Conservation (phyloP, 1,140 invertebrate species). For the Physella acuta region DNA sequence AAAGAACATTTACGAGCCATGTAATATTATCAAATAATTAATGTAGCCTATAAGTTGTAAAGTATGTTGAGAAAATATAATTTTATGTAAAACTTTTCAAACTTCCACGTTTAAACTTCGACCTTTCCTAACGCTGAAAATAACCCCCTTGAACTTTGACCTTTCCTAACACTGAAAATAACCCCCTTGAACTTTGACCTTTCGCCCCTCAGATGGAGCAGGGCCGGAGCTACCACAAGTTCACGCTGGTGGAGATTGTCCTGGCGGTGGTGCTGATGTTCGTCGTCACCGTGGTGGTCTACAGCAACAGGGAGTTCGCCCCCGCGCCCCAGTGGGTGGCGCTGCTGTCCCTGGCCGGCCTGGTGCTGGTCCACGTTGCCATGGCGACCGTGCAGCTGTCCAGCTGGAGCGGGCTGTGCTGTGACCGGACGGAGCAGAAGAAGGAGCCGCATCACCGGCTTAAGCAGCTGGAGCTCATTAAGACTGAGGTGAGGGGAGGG, state of each 20-base stretch:
- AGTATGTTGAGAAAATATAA: too few relatives aligned
- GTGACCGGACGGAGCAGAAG: conserved; percentile 27
- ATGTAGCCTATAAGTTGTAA: too few relatives aligned
- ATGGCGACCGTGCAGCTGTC: conserved; percentile 27
- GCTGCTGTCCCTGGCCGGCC: conserved; percentile 25
- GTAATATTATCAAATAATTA: too few relatives aligned
- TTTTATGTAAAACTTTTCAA: too few relatives aligned
- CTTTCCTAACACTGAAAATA: too few relatives aligned
- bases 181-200: too few relatives aligned
- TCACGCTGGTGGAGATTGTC: conserved; percentile 32
- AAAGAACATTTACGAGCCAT: too few relatives aligned
- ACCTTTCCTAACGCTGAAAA: too few relatives aligned
- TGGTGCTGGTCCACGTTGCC: conserved; percentile 30
- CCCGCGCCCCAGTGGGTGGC: conserved; percentile 30
- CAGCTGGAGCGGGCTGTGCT: conserved; percentile 38
- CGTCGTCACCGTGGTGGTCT: conserved; percentile 31
- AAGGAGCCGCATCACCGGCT: conserved; percentile 43
- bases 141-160: too few relatives aligned
- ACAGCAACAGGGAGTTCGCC: conserved; percentile 24
- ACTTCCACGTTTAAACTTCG: too few relatives aligned
- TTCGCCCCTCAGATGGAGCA: conserved; percentile 30
- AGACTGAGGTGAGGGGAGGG: conserved; percentile 42
- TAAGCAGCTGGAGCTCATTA: conserved; percentile 42
- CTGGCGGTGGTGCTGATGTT: conserved; percentile 29
- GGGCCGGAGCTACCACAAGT: conserved; percentile 33